Conservation (phyloP, 2,888 invertebrate genomes). For the Dichetophora obliterata region DNA sequence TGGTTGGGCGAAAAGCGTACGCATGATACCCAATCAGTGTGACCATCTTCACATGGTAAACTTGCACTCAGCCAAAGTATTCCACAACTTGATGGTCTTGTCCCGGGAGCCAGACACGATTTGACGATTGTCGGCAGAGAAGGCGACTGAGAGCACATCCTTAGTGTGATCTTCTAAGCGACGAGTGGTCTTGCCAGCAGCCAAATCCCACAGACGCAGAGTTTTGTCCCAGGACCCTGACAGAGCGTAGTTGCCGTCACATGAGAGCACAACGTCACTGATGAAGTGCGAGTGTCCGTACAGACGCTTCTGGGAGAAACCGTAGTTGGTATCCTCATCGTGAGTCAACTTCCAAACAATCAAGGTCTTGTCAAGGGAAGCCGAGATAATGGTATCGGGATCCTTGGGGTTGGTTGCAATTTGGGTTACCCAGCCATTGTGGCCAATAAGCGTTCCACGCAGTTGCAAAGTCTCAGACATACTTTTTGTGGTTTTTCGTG, state of each 20-base stretch:
- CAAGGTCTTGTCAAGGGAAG: conserved; percentile 94
- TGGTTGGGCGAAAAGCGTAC: conserved; percentile 99
- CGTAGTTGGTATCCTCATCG: conserved; percentile 94
- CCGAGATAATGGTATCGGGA: conserved; percentile 97
- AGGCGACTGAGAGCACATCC: conserved; percentile 99
- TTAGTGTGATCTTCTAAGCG: conserved; percentile 99
- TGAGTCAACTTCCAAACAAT: conserved; percentile 98
- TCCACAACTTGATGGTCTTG: conserved; percentile 99
- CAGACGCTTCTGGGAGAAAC: conserved; percentile 93
- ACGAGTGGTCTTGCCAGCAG: conserved; percentile 95
- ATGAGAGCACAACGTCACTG: conserved; percentile 98
- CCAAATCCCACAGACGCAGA: conserved; percentile 98
- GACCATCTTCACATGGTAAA: conserved; percentile 98
- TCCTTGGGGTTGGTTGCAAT: conserved; percentile 99
- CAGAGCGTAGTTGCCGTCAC: conserved; percentile 99
- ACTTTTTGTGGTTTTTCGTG: no score
- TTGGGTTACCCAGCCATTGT: conserved; percentile 99
- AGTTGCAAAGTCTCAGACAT: no score
- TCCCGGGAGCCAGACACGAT: conserved; percentile 99
- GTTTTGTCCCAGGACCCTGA: conserved; percentile 99
- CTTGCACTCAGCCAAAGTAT: conserved; percentile 99
- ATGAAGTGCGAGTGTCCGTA: conserved; percentile 99
- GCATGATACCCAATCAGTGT: conserved; percentile 99
- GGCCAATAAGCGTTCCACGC: no score
- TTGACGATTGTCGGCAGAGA: conserved; percentile 99